Evolutionary conservation across 2,888 invertebrate genomes (phyloP).

Genomic region (Holacanthella duospinosa): DNA sequence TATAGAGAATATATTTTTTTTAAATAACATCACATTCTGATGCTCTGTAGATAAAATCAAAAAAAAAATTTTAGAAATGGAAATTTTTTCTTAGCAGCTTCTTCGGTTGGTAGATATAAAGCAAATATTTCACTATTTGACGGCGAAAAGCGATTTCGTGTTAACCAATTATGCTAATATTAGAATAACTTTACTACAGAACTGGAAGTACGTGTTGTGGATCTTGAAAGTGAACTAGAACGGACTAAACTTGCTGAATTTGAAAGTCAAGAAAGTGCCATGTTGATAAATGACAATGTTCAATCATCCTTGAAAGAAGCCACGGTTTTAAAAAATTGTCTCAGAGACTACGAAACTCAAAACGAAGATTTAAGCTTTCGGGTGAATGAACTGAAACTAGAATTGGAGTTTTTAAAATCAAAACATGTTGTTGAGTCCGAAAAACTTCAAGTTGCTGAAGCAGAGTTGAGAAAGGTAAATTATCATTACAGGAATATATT

Average conservation of each 20-base stretch:
- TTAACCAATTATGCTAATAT: too few relatives aligned
- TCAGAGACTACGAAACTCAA: constrained; percentile 23
- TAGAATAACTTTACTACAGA: constrained; percentile 13
- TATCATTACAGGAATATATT: not conserved
- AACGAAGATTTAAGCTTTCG: constrained; percentile 19
- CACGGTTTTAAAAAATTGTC: constrained; percentile 12
- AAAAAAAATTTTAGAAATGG: too few relatives aligned
- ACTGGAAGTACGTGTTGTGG: constrained; percentile 24
- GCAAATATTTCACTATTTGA: too few relatives aligned
- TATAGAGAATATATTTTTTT: too few relatives aligned
- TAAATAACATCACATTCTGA: too few relatives aligned
- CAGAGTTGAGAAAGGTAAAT: constrained; percentile 27
- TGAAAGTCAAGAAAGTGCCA: constrained; percentile 32
- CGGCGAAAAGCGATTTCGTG: too few relatives aligned
- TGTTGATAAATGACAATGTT: constrained; percentile 28
- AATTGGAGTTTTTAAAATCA: constrained; percentile 22
- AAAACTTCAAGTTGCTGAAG: constrained; percentile 26
- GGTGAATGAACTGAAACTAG: constrained; percentile 26
- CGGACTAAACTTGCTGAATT: constrained; percentile 29
- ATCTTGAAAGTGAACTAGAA: constrained; percentile 30
- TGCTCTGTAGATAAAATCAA: too few relatives aligned
- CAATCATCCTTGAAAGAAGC: constrained; percentile 21
- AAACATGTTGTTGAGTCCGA: constrained; percentile 25
- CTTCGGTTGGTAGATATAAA: too few relatives aligned
- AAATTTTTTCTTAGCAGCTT: too few relatives aligned